These are phyloP conservation scores for Sinotaia quadrata DNA, from an alignment of 2,888 invertebrate species.

Conservation along the genomic window DNA sequence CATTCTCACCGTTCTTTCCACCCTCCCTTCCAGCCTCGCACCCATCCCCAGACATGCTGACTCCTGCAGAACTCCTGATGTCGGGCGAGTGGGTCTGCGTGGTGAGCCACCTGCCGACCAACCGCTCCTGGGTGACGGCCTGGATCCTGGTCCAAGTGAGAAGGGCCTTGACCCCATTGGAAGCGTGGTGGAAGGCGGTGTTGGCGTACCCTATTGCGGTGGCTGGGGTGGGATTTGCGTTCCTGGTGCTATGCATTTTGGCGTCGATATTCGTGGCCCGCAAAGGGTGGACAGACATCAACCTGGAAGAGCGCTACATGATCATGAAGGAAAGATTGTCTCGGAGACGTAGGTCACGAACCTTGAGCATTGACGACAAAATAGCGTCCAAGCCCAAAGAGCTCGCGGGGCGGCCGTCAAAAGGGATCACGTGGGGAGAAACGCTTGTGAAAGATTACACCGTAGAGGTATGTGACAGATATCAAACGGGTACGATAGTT, in stretches of 20 bases:
- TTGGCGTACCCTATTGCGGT: slow-evolving; percentile 4
- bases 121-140: slow-evolving; percentile 5
- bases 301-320: slow-evolving; percentile 13
- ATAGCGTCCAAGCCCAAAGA: too few species aligned
- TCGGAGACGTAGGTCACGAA: too few species aligned
- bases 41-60: not conserved
- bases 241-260: not conserved
- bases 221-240: not conserved
- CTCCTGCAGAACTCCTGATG: not conserved
- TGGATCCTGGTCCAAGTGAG: slow-evolving; percentile 13
- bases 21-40: not conserved
- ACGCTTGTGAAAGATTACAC: too few species aligned
- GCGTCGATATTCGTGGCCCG: slow-evolving; percentile 17
- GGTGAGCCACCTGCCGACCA: slow-evolving; percentile 1
- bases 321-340: not conserved
- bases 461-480: too few species aligned
- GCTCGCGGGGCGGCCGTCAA: too few species aligned
- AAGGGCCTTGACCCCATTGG: not conserved
- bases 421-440: too few species aligned
- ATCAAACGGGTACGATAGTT: too few species aligned
- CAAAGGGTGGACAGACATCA: slow-evolving; percentile 2
- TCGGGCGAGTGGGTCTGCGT: slow-evolving; percentile 13
- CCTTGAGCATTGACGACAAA: too few species aligned
- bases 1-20: not conserved
- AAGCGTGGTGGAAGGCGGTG: slow-evolving; percentile 1